Evolutionary conservation across 2,797 vertebrate species (phyloP).

Genomic region (Cossypha caffra): DNA sequence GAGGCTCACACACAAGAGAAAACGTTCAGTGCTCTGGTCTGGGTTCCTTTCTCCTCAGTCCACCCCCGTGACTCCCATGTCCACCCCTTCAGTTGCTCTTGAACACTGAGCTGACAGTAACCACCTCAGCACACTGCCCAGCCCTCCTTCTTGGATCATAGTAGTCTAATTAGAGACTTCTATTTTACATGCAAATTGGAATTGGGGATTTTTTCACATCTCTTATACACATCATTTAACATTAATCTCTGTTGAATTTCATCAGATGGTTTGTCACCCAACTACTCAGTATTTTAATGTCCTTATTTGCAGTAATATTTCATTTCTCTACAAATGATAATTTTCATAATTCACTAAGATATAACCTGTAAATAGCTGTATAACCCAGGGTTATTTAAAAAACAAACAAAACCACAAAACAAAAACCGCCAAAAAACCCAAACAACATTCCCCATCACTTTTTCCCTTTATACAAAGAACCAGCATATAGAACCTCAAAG

Average conservation of each 20-base stretch:
- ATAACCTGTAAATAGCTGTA: neutral
- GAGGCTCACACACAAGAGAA: neutral
- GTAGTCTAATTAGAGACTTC: neutral
- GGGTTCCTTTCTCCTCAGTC: neutral
- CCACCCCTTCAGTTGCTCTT: neutral
- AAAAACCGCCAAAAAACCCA: neutral
- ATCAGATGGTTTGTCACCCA: neutral
- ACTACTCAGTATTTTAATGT: neutral
- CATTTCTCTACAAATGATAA: neutral
- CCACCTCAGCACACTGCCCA: neutral
- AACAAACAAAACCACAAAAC: too few relatives aligned
- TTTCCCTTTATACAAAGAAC: neutral
- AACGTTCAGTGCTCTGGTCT: neutral
- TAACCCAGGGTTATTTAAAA: neutral
- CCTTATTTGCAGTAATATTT: neutral
- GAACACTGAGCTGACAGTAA: neutral
- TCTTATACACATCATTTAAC: neutral
- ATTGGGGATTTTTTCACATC: neutral
- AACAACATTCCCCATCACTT: neutral
- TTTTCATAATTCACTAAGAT: neutral
- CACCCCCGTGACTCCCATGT: accelerated
- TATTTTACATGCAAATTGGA: neutral
- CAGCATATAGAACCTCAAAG: neutral
- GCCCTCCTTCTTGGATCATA: neutral
- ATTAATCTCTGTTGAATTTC: neutral